A percentile compares a stretch with the other conserved stretches of the same genome.
phyloP scores from a whole-genome alignment of 2,113 vertebrate species.

The Neopipo cinnamomea region DNA sequence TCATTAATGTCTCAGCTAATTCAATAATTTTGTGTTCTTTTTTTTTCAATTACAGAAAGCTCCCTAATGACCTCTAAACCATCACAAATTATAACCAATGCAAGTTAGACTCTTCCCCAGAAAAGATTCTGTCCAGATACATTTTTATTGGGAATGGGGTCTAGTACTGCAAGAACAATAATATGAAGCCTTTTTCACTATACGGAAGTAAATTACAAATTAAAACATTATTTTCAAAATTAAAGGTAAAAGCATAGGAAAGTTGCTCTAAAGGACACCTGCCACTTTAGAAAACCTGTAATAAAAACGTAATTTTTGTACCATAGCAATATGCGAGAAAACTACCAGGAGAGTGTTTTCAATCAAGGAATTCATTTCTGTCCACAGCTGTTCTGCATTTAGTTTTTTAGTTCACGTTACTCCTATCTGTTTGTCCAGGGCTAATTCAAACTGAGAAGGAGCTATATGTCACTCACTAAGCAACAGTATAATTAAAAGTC shows the following conservation, averaged over 20 bases:
- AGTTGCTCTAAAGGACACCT: constrained; percentile 11
- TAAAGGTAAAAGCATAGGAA: neutral
- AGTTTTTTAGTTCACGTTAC: constrained; percentile 22
- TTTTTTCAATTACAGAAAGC: neutral
- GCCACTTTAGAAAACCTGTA: constrained; percentile 8
- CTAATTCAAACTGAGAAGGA: constrained; percentile 44
- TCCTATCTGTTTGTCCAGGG: constrained; percentile 33
- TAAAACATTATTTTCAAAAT: neutral
- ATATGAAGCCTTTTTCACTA: neutral
- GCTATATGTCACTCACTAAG: constrained; percentile 17
- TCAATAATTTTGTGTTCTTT: neutral
- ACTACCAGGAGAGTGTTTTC: constrained; percentile 21
- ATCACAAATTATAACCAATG: neutral
- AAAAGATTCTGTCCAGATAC: neutral
- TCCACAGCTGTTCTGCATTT: constrained; percentile 46
- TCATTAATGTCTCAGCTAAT: neutral
- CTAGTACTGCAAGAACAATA: neutral
- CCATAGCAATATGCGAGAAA: neutral
- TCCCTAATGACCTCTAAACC: neutral
- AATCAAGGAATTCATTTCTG: constrained; percentile 46
- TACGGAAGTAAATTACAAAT: neutral
- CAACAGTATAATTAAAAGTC: constrained; percentile 24
- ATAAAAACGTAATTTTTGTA: neutral
- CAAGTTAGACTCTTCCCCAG: neutral
- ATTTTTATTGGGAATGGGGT: neutral